phyloP scores from a whole-genome alignment of 2,888 invertebrate species.

The Eupithecia tripunctaria region DNA sequence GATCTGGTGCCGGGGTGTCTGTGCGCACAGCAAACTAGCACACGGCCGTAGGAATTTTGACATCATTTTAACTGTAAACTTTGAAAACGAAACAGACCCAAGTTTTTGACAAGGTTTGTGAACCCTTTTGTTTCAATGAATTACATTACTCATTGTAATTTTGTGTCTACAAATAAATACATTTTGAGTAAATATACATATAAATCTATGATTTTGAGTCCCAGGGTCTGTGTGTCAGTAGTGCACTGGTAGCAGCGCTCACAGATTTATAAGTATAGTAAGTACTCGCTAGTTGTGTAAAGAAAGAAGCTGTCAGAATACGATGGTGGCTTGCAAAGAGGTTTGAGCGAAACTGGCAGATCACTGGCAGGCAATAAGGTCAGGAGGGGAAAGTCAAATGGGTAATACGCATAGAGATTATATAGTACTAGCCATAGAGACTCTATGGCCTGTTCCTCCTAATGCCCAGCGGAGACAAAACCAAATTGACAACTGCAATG shows the following conservation, averaged over 20 bases:
- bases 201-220: no score
- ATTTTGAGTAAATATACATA: no score
- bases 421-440: no score
- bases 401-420: no score
- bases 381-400: no score
- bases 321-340: background rate
- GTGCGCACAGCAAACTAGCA: background rate
- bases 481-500: no score
- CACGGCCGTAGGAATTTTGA: background rate
- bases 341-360: background rate
- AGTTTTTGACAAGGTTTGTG: background rate
- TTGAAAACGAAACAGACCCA: background rate
- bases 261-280: no score
- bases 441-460: no score
- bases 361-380: background rate
- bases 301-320: background rate
- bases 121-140: background rate
- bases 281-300: background rate
- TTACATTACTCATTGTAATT: background rate
- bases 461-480: no score
- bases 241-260: no score
- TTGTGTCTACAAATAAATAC: no score
- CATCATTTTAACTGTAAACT: background rate
- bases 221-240: background rate
- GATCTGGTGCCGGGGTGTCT: background rate